These are phyloP conservation scores for Drosophila mettleri DNA, from an alignment of 2,888 invertebrate species.

Conservation along the genomic window DNA sequence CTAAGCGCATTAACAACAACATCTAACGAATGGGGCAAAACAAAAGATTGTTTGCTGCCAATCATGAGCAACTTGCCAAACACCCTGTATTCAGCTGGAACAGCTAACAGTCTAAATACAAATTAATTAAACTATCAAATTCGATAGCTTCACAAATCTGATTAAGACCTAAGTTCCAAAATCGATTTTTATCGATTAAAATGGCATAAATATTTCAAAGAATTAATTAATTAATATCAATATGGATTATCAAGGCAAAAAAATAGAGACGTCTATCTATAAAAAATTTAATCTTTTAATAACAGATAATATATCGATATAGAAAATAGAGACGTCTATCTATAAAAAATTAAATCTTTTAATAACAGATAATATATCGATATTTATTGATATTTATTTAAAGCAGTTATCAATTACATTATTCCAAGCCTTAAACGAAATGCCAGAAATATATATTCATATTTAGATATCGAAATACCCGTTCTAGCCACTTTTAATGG, in stretches of 20 bases:
- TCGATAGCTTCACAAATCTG: background rate
- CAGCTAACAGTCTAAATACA: background rate
- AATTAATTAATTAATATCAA: too few relatives aligned
- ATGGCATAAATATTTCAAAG: background rate
- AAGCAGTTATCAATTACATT: too few relatives aligned
- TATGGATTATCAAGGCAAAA: too few relatives aligned
- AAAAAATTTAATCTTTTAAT: too few relatives aligned
- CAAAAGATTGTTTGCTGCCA: background rate
- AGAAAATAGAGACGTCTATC: too few relatives aligned
- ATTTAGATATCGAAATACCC: background rate
- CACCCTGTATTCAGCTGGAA: background rate
- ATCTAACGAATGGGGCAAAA: conserved; percentile 3
- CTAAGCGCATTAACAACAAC: conserved; percentile 52
- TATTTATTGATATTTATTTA: too few relatives aligned
- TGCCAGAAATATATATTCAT: background rate
- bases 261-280: too few relatives aligned
- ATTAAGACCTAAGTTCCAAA: background rate
- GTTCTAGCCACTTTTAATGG: background rate
- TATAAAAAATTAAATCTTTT: too few relatives aligned
- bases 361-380: too few relatives aligned
- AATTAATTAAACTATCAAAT: background rate
- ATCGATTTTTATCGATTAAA: background rate
- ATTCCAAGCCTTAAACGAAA: too few relatives aligned
- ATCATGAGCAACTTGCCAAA: too few relatives aligned
- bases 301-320: too few relatives aligned